Conservation (phyloP, 2,797 vertebrate genomes). For the Pangasius krempfi region DNA sequence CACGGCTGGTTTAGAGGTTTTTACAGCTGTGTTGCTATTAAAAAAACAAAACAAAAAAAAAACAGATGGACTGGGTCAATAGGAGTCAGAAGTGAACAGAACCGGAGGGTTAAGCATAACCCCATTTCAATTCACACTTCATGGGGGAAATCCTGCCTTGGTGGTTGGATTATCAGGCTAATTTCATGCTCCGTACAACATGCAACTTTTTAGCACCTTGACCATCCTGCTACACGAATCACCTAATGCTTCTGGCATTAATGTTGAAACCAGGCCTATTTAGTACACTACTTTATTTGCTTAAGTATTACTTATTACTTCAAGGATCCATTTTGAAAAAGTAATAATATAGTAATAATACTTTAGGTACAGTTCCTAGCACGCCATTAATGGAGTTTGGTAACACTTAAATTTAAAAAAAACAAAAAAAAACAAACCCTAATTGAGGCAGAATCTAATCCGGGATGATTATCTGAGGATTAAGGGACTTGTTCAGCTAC, state of each 20-base stretch:
- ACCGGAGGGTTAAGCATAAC: not conserved
- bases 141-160: not conserved
- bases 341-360: conserved; percentile 12
- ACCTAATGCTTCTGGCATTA: not conserved
- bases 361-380: conserved; percentile 13
- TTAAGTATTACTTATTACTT: conserved; percentile 11
- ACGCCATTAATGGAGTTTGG: not conserved
- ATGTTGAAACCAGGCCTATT: not conserved
- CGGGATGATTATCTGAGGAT: not conserved
- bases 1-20: not conserved
- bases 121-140: not conserved
- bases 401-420: not conserved
- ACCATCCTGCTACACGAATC: not conserved
- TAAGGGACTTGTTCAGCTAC: not conserved
- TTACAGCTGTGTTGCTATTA: not conserved
- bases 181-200: not conserved
- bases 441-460: not conserved
- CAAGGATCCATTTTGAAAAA: not conserved
- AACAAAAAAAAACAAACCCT: not conserved
- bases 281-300: not conserved
- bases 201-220: not conserved
- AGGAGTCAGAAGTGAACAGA: conserved; percentile 7
- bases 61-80: not conserved
- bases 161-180: not conserved
- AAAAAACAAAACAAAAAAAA: not conserved